Evolutionary conservation across 2,113 vertebrate genomes (phyloP), one percentile per base, ranked within the genome.

Genomic region (Labeo rohita): DNA sequence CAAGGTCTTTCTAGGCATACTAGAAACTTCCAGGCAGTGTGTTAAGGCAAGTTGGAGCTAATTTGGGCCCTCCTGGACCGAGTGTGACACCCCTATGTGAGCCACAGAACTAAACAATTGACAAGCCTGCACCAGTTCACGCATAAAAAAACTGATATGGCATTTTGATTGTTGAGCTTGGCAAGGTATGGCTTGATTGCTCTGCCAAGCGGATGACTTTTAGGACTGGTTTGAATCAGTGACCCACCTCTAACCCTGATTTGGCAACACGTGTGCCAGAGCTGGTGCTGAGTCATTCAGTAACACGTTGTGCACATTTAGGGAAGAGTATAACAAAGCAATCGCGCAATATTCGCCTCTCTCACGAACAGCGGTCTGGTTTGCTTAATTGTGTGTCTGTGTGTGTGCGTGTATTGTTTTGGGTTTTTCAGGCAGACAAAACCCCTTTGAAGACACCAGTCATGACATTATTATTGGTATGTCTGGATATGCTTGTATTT

Each of bases 91-190:
- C 39, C 5, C 75, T 36, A 8, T 15, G 15, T 10, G 49, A 76
- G 47, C 47, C 73, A 76, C 34, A 59, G 52, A 61, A 8, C 7
- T 63, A 78, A 39, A 7, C 16, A 23, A 50, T 23, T 87, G 43
- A 74, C 75, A 61, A 70, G 74, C 23, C 84, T 52, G 78, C 70
- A 56, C 77, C 70, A 70, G 83, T 74, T 66, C 54, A 85, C 76
- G 52, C 45, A 61, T 13, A 84, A 70, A 81, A 54, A 85, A 56
- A 15, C 12, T 43, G 34, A 45, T 3, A 72, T 61, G 65, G 65
- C 54, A 54, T 86, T 73, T 63, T 65, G 70, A 75, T 76, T 4
- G 56, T 12, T 23, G 11, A 13, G 56, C 39, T 49, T 81, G 77
- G 70, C 16, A 34, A 59, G 70, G 28, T 74, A 34, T 21, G 13